These are phyloP conservation scores for Aphrophora alni DNA, from an alignment of 2,888 invertebrate species.

Conservation along the genomic window DNA sequence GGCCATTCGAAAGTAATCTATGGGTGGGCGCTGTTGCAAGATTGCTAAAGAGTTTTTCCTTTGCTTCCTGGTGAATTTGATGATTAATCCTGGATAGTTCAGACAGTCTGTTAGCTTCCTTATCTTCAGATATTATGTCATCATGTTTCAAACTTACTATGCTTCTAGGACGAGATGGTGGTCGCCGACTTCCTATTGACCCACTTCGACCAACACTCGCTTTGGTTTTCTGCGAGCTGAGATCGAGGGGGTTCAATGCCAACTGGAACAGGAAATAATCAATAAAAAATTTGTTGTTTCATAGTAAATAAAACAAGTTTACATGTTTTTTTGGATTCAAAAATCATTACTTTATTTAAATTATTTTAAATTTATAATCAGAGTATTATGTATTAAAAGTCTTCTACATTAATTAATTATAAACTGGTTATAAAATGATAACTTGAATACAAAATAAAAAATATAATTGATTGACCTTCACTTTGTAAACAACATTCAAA, in stretches of 20 bases:
- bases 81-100: slow-evolving; percentile 60
- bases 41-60: slow-evolving; percentile 51
- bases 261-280: slow-evolving; percentile 55
- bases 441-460: too few relatives aligned
- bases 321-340: too few relatives aligned
- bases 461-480: too few relatives aligned
- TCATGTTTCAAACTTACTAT: slow-evolving; percentile 35
- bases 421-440: too few relatives aligned
- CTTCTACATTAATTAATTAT: too few relatives aligned
- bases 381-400: too few relatives aligned
- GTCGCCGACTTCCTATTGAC: slow-evolving; percentile 59
- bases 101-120: slow-evolving; percentile 50
- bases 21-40: not conserved
- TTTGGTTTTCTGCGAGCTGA: slow-evolving; percentile 61
- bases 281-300: not conserved
- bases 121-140: not conserved
- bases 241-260: slow-evolving; percentile 60
- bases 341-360: too few relatives aligned
- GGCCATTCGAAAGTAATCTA: not conserved
- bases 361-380: too few relatives aligned
- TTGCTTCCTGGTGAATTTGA: slow-evolving; percentile 59
- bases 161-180: slow-evolving; percentile 59
- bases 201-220: slow-evolving; percentile 61
- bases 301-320: not conserved
- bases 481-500: too few relatives aligned